Percentiles rank a stretch among this genome's conserved stretches.
Evolutionary conservation across 1,140 invertebrate genomes (phyloP).

Genomic region (Chironomus tepperi): DNA sequence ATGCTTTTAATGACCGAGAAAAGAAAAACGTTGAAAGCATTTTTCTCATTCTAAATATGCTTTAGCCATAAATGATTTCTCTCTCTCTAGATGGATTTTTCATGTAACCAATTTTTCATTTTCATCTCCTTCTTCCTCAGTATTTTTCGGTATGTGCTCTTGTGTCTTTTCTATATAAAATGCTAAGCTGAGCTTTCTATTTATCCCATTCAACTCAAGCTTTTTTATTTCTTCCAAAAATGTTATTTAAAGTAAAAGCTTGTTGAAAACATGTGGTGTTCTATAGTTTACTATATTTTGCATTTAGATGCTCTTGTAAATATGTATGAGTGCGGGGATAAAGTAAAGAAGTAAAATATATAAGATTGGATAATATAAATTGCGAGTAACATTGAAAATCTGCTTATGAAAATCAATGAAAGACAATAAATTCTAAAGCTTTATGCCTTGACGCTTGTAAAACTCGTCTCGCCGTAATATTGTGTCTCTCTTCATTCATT

Average conservation of each 20-base stretch:
- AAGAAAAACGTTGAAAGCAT: not conserved
- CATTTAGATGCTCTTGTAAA: no score
- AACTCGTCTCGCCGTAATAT: slow-evolving; percentile 16
- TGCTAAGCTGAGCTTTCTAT: not conserved
- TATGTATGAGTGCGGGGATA: not conserved
- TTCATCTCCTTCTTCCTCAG: not conserved
- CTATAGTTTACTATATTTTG: no score
- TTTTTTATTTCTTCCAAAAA: not conserved
- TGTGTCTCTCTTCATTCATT: not conserved
- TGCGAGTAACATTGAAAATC: slow-evolving; percentile 9
- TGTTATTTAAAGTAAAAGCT: no score
- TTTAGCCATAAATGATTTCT: not conserved
- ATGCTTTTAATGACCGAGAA: slow-evolving; percentile 7
- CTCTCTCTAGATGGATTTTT: slow-evolving; percentile 19
- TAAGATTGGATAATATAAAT: slow-evolving; percentile 8
- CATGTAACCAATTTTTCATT: slow-evolving; percentile 23
- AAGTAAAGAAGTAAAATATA: not conserved
- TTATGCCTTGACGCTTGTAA: not conserved
- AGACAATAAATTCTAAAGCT: slow-evolving; percentile 16
- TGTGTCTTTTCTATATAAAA: no score
- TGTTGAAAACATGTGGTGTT: no score
- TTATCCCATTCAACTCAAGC: not conserved
- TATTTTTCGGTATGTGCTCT: no score
- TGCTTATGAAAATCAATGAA: slow-evolving; percentile 24
- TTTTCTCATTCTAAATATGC: not conserved